These are phyloP conservation scores for Halcyon smyrnensis DNA, from an alignment of 2,797 vertebrate genomes.

Conservation along the genomic window DNA sequence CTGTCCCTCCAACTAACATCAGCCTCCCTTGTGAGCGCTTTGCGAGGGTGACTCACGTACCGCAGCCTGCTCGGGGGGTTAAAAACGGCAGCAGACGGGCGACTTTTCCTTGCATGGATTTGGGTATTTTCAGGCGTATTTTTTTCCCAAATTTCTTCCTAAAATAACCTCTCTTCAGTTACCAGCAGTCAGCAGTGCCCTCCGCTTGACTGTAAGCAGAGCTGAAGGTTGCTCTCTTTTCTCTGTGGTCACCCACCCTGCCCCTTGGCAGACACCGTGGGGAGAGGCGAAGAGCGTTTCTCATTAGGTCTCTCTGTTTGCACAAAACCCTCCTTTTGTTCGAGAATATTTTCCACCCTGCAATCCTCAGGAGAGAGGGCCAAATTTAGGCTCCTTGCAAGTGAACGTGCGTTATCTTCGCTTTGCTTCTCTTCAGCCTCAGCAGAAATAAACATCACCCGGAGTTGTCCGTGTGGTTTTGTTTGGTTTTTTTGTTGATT, in stretches of 20 bases:
- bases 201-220: slow-evolving; percentile 69
- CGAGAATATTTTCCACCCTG: slow-evolving; percentile 59
- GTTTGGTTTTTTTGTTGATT: neutral
- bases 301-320: slow-evolving; percentile 52
- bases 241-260: slow-evolving; percentile 75
- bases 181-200: slow-evolving; percentile 79
- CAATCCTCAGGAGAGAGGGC: slow-evolving; percentile 33
- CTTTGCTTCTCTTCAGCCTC: neutral
- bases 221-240: slow-evolving; percentile 60
- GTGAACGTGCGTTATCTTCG: slow-evolving; percentile 32
- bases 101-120: slow-evolving; percentile 48
- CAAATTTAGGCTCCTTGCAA: slow-evolving; percentile 51
- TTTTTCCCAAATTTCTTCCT: slow-evolving; percentile 76
- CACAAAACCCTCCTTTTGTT: slow-evolving; percentile 76
- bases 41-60: slow-evolving; percentile 75
- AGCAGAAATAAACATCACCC: slow-evolving; percentile 39
- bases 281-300: slow-evolving; percentile 24
- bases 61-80: slow-evolving; percentile 67
- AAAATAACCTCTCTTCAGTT: slow-evolving; percentile 77
- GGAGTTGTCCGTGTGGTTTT: neutral
- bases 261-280: slow-evolving; percentile 56
- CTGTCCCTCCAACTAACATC: slow-evolving; percentile 12
- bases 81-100: slow-evolving; percentile 71
- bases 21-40: slow-evolving; percentile 43
- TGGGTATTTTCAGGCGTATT: slow-evolving; percentile 74